A percentile compares a stretch with the other conserved stretches of the same genome.
These are phyloP conservation scores for Xyrichtys novacula DNA, from an alignment of 2,797 vertebrate genomes.

Conservation along the genomic window DNA sequence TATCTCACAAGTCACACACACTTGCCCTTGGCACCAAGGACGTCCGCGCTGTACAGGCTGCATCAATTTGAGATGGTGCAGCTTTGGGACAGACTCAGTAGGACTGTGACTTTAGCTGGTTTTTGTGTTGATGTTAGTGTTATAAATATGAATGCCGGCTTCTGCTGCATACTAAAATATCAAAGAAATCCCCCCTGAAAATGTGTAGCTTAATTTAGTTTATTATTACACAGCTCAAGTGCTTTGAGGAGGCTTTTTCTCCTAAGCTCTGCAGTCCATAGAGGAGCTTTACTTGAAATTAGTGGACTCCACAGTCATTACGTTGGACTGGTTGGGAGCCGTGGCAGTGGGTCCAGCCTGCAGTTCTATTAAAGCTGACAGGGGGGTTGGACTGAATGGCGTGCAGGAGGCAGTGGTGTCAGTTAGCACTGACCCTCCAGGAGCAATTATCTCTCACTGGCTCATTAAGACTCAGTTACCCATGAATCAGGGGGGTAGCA, in stretches of 20 bases:
- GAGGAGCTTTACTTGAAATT: slow-evolving; percentile 42
- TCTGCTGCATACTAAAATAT: slow-evolving; percentile 5
- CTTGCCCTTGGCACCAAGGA: slow-evolving; percentile 66
- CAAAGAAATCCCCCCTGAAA: not conserved
- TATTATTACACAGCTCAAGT: slow-evolving; percentile 16
- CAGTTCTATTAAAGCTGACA: slow-evolving; percentile 39
- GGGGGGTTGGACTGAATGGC: slow-evolving; percentile 48
- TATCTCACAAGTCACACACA: slow-evolving; percentile 58
- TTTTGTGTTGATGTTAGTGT: slow-evolving; percentile 1
- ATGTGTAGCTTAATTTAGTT: not conserved
- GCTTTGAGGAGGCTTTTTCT: slow-evolving; percentile 6
- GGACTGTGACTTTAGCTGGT: slow-evolving; percentile 9
- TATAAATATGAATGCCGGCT: not conserved
- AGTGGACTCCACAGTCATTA: slow-evolving; percentile 46
- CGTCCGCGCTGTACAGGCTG: slow-evolving; percentile 35
- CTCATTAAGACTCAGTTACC: slow-evolving; percentile 61
- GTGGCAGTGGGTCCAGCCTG: slow-evolving; percentile 24
- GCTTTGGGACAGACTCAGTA: slow-evolving; percentile 28
- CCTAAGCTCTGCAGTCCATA: slow-evolving; percentile 12
- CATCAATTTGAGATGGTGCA: slow-evolving; percentile 39
- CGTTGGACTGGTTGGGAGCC: slow-evolving; percentile 6
- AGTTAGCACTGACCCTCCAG: slow-evolving; percentile 56
- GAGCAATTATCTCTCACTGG: slow-evolving; percentile 71
- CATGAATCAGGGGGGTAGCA: slow-evolving; percentile 34
- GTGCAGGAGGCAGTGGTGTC: slow-evolving; percentile 49